Percentiles rank a stretch among this genome's conserved stretches.
Evolutionary conservation across 2,113 vertebrate genomes (phyloP).

Genomic region (Anguilla japonica): DNA sequence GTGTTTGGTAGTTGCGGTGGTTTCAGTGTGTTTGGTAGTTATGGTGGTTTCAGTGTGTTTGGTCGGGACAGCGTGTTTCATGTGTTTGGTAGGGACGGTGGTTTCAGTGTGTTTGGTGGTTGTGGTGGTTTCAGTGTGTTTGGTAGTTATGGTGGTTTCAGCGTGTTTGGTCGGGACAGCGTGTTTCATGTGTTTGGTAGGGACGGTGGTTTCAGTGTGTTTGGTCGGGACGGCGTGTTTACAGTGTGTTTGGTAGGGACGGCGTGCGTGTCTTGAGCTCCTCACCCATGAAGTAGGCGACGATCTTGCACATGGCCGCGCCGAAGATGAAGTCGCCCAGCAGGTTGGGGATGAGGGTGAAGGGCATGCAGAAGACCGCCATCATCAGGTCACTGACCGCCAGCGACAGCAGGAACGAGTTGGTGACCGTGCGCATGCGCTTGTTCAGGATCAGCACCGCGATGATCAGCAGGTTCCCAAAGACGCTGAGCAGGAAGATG

Average conservation of each 20-base stretch:
- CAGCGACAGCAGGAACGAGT: slow-evolving; percentile 91
- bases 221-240: background rate
- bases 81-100: no score
- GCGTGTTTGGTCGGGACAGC: background rate
- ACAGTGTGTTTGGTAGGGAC: background rate
- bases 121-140: background rate
- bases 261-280: background rate
- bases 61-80: no score
- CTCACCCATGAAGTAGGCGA: slow-evolving; percentile 94
- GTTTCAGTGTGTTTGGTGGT: background rate
- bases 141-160: background rate
- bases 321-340: slow-evolving; percentile 94
- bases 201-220: background rate
- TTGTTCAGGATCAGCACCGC: slow-evolving; percentile 85
- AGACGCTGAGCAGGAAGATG: slow-evolving; percentile 86
- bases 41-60: no score
- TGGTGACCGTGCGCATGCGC: slow-evolving; percentile 90
- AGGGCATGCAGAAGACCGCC: slow-evolving; percentile 92
- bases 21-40: no score
- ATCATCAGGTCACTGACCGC: slow-evolving; percentile 92
- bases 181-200: background rate
- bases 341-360: slow-evolving; percentile 89
- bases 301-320: slow-evolving; percentile 84
- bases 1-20: background rate
- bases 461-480: slow-evolving; percentile 88